Evolutionary conservation across 2,797 vertebrate species (phyloP).

Genomic region (Sciurus carolinensis): DNA sequence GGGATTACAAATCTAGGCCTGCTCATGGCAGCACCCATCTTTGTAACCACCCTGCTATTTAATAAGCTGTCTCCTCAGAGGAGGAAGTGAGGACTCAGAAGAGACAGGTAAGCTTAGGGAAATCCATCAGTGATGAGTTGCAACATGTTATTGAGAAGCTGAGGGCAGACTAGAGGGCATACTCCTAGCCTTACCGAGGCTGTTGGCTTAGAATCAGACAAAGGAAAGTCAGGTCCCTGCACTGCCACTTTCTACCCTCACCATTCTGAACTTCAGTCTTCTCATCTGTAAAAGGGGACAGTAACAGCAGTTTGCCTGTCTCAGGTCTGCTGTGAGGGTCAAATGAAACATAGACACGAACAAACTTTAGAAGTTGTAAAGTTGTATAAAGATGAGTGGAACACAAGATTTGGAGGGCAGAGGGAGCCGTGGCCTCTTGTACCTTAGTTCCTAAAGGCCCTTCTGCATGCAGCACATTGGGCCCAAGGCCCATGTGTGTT

Average conservation of each 20-base stretch:
- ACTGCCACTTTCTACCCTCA: no score
- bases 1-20: neutral
- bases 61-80: neutral
- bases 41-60: neutral
- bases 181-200: neutral
- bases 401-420: fast-evolving
- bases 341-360: neutral
- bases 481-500: neutral
- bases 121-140: neutral
- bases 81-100: neutral
- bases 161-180: neutral
- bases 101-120: neutral
- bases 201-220: neutral
- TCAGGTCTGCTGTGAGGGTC: neutral
- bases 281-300: neutral
- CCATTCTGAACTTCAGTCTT: neutral
- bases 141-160: neutral
- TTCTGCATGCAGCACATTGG: neutral
- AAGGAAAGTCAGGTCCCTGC: no score
- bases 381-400: neutral
- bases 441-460: neutral
- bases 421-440: neutral
- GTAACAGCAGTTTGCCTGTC: neutral
- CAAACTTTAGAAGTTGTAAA: neutral
- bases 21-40: neutral